Conservation (phyloP, 2,797 vertebrate genomes). For the Scolopax rusticola region DNA sequence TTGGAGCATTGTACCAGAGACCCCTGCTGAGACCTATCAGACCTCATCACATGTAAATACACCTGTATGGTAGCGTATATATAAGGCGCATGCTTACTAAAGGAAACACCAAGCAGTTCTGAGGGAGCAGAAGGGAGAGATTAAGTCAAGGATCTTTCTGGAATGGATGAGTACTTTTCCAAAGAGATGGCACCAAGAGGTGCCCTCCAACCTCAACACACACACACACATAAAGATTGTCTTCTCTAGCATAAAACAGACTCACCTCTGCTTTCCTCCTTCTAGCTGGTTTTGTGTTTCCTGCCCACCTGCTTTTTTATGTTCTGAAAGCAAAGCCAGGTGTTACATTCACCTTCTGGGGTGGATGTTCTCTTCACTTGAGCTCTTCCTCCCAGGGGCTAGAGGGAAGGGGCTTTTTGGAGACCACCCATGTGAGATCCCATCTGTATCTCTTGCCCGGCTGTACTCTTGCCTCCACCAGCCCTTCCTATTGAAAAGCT, state of each 20-base stretch:
- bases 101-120: slow-evolving; percentile 43
- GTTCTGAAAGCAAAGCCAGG: slow-evolving; percentile 21
- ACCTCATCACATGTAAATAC: slow-evolving; percentile 70
- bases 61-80: slow-evolving; percentile 55
- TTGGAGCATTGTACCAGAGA: slow-evolving; percentile 59
- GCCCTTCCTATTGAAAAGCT: background rate
- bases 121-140: slow-evolving; percentile 5
- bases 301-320: background rate
- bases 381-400: background rate
- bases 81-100: slow-evolving; percentile 31
- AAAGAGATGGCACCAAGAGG: slow-evolving; percentile 17
- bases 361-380: background rate
- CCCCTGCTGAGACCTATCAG: slow-evolving; percentile 59
- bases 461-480: background rate
- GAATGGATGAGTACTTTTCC: slow-evolving; percentile 19
- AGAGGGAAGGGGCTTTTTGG: background rate
- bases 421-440: background rate
- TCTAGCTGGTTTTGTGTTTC: slow-evolving; percentile 31
- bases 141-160: slow-evolving; percentile 12
- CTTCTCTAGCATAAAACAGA: background rate
- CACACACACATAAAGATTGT: background rate
- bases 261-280: background rate
- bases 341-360: background rate
- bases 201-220: background rate
- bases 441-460: background rate